Percentiles rank a stretch among this genome's conserved stretches.
phyloP scores from a whole-genome alignment of 2,113 vertebrate genomes.

The Cyphotilapia sp. region DNA sequence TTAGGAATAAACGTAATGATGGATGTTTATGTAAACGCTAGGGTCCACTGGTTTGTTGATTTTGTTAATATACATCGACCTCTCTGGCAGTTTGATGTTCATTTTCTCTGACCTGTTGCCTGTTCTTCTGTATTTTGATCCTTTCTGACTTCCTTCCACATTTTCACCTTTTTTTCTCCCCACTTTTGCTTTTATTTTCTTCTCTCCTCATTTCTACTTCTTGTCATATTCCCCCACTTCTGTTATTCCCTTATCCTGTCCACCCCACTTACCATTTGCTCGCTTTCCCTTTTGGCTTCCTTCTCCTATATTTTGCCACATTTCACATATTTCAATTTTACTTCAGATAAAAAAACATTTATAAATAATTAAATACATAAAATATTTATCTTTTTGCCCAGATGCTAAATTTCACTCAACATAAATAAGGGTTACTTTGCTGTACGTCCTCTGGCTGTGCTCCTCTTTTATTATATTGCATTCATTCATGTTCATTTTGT shows the following conservation, averaged over 20 bases:
- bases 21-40: background rate
- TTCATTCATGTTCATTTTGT: conserved; percentile 25
- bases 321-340: background rate
- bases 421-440: background rate
- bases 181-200: background rate
- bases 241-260: background rate
- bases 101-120: background rate
- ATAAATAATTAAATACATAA: background rate
- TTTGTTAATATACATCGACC: background rate
- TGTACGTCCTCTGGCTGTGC: background rate
- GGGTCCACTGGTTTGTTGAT: accelerated
- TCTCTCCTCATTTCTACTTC: background rate
- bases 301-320: background rate
- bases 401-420: background rate
- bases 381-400: background rate
- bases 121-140: background rate
- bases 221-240: background rate
- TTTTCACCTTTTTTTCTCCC: background rate
- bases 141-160: background rate
- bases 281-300: background rate
- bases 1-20: background rate
- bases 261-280: background rate
- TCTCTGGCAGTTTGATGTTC: background rate
- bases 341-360: background rate
- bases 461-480: conserved; percentile 1